phyloP scores from a whole-genome alignment of 2,888 invertebrate genomes.

The Drosophila gaucha region DNA sequence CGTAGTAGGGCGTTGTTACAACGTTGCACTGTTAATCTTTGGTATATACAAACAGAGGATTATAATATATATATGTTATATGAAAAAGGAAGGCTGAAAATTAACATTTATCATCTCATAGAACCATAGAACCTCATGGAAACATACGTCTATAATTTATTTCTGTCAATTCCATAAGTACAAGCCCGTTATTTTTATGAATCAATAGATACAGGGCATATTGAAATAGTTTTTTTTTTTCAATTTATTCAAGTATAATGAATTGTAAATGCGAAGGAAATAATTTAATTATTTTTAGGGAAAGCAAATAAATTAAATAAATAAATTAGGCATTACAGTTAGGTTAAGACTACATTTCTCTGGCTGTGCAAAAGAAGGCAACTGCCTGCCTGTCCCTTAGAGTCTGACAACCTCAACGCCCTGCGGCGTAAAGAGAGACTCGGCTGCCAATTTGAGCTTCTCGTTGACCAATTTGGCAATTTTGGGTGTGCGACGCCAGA shows the following conservation, averaged over 20 bases:
- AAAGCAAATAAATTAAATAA: constrained; percentile 72
- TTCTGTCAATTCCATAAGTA: too few relatives aligned
- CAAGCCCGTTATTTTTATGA: too few relatives aligned
- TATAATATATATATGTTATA: too few relatives aligned
- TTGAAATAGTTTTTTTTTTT: too few relatives aligned
- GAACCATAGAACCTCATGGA: too few relatives aligned
- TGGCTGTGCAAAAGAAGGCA: constrained; percentile 30
- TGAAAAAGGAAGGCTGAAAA: too few relatives aligned
- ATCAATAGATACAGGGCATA: too few relatives aligned
- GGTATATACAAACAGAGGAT: too few relatives aligned
- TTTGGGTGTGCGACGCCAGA: constrained; percentile 93
- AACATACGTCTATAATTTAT: too few relatives aligned
- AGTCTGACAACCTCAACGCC: constrained; percentile 83
- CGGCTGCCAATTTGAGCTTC: constrained; percentile 87
- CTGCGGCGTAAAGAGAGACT: constrained; percentile 82
- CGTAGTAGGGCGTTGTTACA: too few relatives aligned
- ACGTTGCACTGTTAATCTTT: too few relatives aligned
- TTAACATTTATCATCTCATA: too few relatives aligned
- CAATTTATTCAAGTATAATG: not conserved
- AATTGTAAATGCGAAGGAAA: constrained; percentile 24
- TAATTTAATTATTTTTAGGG: constrained; percentile 50
- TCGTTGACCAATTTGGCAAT: constrained; percentile 94
- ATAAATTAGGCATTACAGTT: constrained; percentile 68
- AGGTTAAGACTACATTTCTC: constrained; percentile 50
- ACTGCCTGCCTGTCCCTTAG: constrained; percentile 48